Percentiles rank a stretch among this genome's conserved stretches.
These are phyloP conservation scores for Petrocephalus sullivani DNA, from an alignment of 2,797 vertebrate genomes.

Conservation along the genomic window DNA sequence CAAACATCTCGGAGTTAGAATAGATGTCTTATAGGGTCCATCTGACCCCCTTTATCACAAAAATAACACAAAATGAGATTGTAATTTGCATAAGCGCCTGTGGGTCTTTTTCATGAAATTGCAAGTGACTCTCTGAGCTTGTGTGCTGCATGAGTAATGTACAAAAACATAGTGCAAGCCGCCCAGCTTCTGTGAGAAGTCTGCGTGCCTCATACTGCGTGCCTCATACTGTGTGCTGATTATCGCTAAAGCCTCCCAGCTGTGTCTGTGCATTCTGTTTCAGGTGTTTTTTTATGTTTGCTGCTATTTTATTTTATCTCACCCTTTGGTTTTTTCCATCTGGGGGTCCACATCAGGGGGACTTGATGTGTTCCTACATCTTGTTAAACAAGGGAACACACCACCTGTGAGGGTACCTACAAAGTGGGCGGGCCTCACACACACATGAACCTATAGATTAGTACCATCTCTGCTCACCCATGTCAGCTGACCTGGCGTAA, in stretches of 20 bases:
- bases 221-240: not conserved
- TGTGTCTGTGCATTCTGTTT: not conserved
- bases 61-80: not conserved
- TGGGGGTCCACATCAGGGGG: not conserved
- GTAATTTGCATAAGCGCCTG: not conserved
- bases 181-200: not conserved
- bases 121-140: not conserved
- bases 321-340: not conserved
- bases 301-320: not conserved
- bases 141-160: not conserved
- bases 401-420: not conserved
- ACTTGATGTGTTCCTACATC: not conserved
- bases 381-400: not conserved
- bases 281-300: not conserved
- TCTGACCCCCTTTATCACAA: not conserved
- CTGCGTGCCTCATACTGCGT: not conserved
- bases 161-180: not conserved
- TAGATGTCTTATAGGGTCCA: not conserved
- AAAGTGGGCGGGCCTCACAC: not conserved
- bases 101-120: not conserved
- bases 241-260: not conserved
- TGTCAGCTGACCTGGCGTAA: not conserved
- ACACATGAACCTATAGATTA: not conserved
- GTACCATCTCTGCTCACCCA: not conserved
- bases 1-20: not conserved